Evolutionary conservation across 2,797 vertebrate genomes (phyloP).

Genomic region (Melanotaenia boesemani): DNA sequence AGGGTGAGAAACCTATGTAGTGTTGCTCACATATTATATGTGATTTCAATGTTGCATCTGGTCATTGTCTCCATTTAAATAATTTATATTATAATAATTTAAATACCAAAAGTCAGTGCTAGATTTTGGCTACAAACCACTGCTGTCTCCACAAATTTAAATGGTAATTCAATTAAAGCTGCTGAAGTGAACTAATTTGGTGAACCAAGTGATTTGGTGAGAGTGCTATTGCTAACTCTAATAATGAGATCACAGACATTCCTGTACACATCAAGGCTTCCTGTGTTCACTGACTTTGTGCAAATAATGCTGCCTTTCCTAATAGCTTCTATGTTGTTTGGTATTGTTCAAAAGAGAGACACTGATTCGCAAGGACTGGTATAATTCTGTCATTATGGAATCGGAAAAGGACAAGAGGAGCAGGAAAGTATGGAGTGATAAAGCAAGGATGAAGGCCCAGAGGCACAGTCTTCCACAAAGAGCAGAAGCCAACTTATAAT

Average conservation of each 20-base stretch:
- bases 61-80: too few species aligned
- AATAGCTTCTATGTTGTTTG: conserved; percentile 55
- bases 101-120: too few species aligned
- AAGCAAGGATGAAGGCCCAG: conserved; percentile 43
- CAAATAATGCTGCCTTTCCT: conserved; percentile 48
- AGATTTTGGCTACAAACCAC: too few species aligned
- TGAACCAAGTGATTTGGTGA: too few species aligned
- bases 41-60: too few species aligned
- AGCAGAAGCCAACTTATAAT: conserved; percentile 61
- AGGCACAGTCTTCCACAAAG: conserved; percentile 43
- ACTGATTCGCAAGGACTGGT: conserved; percentile 54
- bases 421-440: conserved; percentile 21
- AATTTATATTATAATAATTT: too few species aligned
- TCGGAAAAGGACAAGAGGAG: conserved; percentile 47
- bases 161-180: too few species aligned
- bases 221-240: too few species aligned
- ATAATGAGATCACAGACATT: conserved; percentile 47
- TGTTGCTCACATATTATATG: too few species aligned
- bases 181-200: not conserved
- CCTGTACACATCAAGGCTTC: conserved; percentile 31
- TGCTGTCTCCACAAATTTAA: too few species aligned
- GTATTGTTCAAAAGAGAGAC: conserved; percentile 60
- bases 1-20: too few species aligned
- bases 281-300: conserved; percentile 29
- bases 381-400: conserved; percentile 81